Evolutionary conservation across 2,113 vertebrate genomes (phyloP).

Genomic region (Elanoides forficatus): DNA sequence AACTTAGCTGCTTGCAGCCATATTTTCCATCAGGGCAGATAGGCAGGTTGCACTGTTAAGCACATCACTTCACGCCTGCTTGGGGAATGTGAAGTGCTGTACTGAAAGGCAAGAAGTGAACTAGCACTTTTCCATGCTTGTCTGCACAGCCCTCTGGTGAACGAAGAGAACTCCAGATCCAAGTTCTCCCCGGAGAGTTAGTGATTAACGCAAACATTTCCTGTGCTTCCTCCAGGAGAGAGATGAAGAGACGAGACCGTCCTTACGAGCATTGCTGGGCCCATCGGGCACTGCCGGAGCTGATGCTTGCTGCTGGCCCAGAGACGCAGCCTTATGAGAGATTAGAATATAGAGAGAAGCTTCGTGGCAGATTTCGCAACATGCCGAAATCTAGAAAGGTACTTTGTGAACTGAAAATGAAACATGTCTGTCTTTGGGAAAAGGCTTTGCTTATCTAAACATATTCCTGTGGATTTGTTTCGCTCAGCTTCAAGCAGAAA

Average conservation of each 20-base stretch:
- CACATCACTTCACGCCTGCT: not conserved
- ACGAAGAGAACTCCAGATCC: not conserved
- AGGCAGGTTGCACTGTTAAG: not conserved
- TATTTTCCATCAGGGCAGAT: not conserved
- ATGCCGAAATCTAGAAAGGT: not conserved
- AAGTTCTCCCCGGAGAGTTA: not conserved
- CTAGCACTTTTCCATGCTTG: not conserved
- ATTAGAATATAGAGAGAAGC: not conserved
- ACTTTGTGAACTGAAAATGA: not conserved
- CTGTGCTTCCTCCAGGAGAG: not conserved
- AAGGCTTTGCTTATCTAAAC: not conserved
- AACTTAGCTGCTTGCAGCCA: not conserved
- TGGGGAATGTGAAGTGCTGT: not conserved
- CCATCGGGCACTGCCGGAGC: not conserved
- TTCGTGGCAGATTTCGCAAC: not conserved
- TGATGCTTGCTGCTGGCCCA: not conserved
- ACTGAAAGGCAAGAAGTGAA: not conserved
- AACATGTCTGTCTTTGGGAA: not conserved
- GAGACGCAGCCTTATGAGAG: not conserved
- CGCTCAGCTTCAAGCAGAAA: not conserved
- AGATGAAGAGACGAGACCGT: not conserved
- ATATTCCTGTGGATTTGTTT: not conserved
- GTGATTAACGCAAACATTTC: not conserved
- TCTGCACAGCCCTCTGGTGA: not conserved
- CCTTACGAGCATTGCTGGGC: fast-evolving